phyloP scores from a whole-genome alignment of 2,888 invertebrate species.

The Eledone cirrhosa region DNA sequence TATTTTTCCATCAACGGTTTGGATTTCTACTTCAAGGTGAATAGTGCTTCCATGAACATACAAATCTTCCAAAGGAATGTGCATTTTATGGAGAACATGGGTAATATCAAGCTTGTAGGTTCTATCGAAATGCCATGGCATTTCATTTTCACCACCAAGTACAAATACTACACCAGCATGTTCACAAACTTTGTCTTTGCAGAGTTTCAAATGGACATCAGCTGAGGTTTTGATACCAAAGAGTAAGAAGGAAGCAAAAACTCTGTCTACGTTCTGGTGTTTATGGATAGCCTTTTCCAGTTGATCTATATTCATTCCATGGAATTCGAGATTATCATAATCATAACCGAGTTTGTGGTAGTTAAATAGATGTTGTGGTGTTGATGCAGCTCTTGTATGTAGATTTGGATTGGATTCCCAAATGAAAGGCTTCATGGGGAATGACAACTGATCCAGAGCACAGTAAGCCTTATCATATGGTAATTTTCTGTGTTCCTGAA shows the following conservation, averaged over 20 bases:
- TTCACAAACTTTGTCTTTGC: background rate
- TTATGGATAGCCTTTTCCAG: constrained; percentile 9
- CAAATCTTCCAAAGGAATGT: constrained; percentile 28
- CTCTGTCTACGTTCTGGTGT: background rate
- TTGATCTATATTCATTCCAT: constrained; percentile 28
- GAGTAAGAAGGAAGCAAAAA: constrained; percentile 29
- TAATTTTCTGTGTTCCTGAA: constrained; percentile 26
- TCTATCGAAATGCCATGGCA: constrained; percentile 39
- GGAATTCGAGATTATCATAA: constrained; percentile 28
- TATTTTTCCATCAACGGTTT: constrained; percentile 28
- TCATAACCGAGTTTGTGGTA: constrained; percentile 27
- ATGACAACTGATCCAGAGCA: too few relatives aligned
- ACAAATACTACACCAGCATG: constrained; percentile 40
- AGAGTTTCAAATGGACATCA: constrained; percentile 26
- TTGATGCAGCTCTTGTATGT: constrained; percentile 18
- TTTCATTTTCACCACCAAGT: constrained; percentile 39
- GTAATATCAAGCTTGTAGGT: constrained; percentile 40
- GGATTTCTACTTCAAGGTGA: constrained; percentile 33
- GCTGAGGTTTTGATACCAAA: constrained; percentile 28
- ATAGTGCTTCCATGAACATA: constrained; percentile 35
- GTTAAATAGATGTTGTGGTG: constrained; percentile 30
- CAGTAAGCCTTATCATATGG: too few relatives aligned
- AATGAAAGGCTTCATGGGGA: too few relatives aligned
- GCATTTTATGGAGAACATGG: constrained; percentile 31
- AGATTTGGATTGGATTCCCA: constrained; percentile 29